Percentiles rank a stretch among this genome's conserved stretches.
Evolutionary conservation across 2,113 vertebrate species (phyloP).

Genomic region (Echinops telfairi): DNA sequence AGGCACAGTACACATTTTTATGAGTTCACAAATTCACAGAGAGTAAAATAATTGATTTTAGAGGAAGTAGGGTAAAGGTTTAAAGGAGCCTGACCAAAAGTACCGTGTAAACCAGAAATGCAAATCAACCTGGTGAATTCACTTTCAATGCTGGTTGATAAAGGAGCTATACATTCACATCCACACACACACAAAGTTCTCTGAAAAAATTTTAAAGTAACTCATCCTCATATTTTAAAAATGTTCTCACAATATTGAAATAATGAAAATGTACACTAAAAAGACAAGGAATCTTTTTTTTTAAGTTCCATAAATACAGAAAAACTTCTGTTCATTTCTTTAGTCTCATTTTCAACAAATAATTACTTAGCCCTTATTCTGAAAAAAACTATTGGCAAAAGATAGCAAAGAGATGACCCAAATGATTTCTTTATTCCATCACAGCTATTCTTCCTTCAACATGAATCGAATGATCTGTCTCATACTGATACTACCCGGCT

Average conservation of each 20-base stretch:
- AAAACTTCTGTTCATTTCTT: not conserved
- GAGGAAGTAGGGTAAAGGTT: not conserved
- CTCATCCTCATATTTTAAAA: not conserved
- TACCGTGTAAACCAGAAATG: not conserved
- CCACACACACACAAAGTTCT: not conserved
- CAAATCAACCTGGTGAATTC: not conserved
- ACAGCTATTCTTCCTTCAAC: not conserved
- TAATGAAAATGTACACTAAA: not conserved
- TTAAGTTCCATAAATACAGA: not conserved
- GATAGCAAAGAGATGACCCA: not conserved
- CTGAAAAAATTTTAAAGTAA: not conserved
- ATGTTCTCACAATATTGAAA: not conserved
- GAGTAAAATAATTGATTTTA: not conserved
- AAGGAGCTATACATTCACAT: not conserved
- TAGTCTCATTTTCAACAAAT: constrained; percentile 1
- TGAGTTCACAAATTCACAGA: not conserved
- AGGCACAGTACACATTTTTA: not conserved
- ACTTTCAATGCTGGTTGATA: not conserved
- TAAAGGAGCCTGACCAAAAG: not conserved
- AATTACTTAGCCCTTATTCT: not conserved
- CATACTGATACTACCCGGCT: not conserved
- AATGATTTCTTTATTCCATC: not conserved
- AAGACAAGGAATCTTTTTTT: not conserved
- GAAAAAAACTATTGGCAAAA: not conserved
- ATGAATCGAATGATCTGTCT: not conserved